These are phyloP conservation scores for Holacanthus passer DNA, from an alignment of 2,113 vertebrate species.

Conservation along the genomic window DNA sequence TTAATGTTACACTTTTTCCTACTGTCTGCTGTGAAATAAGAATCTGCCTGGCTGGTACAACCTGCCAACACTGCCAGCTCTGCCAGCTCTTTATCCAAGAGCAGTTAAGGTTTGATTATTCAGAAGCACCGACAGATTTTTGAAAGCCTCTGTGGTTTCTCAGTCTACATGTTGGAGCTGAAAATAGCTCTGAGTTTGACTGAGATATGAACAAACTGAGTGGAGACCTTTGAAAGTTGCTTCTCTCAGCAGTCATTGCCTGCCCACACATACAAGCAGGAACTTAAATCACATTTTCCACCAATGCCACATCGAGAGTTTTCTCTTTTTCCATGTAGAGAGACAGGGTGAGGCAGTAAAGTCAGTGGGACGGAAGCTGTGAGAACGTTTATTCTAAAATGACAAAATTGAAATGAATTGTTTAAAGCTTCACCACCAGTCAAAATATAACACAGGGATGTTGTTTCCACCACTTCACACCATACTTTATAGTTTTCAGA, in stretches of 20 bases:
- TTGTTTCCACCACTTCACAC: fast-evolving
- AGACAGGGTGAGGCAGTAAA: background rate
- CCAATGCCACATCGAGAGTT: background rate
- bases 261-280: background rate
- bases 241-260: background rate
- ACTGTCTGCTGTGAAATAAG: background rate
- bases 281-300: background rate
- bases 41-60: no score
- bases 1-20: no score
- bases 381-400: background rate
- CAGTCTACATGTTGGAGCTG: background rate
- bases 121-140: background rate
- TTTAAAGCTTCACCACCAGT: background rate
- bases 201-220: background rate
- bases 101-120: background rate
- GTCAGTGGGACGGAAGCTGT: background rate
- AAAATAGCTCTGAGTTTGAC: background rate
- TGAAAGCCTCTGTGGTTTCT: background rate
- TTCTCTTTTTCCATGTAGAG: background rate
- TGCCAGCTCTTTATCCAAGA: background rate
- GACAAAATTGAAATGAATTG: background rate
- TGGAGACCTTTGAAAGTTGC: background rate
- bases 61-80: background rate
- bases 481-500: no score
- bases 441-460: background rate